Conservation (phyloP, 1,140 invertebrate genomes). For the Campoletis sonorensis region DNA sequence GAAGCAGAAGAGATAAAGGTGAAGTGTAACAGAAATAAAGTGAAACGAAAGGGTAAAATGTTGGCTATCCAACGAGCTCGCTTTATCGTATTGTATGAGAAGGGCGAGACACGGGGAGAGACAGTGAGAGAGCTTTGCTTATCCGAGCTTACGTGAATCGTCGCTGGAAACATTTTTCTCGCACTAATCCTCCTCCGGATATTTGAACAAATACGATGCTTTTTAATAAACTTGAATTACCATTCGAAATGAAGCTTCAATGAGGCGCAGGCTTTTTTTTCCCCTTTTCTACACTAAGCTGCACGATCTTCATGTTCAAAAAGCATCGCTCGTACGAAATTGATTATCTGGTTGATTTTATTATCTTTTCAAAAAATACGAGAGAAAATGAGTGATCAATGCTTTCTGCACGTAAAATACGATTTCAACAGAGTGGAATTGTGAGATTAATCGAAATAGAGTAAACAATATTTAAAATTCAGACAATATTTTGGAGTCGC, state of each 20-base stretch:
- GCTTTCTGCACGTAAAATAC: too few species aligned
- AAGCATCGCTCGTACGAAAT: too few species aligned
- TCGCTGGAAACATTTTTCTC: neutral
- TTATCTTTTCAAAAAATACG: too few species aligned
- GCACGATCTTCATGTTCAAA: too few species aligned
- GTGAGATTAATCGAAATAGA: too few species aligned
- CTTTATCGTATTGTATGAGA: neutral
- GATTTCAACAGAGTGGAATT: too few species aligned
- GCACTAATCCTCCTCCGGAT: neutral
- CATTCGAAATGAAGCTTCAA: neutral
- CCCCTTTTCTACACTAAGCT: neutral
- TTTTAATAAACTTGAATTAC: conserved; percentile 26
- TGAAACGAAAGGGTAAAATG: neutral
- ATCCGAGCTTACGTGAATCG: neutral
- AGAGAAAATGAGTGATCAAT: too few species aligned
- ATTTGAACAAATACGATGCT: conserved; percentile 7
- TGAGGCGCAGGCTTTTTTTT: neutral
- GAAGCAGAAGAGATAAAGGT: neutral
- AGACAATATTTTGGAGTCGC: too few species aligned
- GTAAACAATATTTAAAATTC: too few species aligned
- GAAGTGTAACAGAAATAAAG: neutral
- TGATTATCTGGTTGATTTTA: too few species aligned
- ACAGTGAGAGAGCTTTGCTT: neutral
- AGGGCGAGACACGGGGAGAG: too few species aligned
- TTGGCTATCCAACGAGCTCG: neutral